Base-by-base conservation (phyloP, 2,797 vertebrate species). In the Crenuchus spilurus region DNA sequence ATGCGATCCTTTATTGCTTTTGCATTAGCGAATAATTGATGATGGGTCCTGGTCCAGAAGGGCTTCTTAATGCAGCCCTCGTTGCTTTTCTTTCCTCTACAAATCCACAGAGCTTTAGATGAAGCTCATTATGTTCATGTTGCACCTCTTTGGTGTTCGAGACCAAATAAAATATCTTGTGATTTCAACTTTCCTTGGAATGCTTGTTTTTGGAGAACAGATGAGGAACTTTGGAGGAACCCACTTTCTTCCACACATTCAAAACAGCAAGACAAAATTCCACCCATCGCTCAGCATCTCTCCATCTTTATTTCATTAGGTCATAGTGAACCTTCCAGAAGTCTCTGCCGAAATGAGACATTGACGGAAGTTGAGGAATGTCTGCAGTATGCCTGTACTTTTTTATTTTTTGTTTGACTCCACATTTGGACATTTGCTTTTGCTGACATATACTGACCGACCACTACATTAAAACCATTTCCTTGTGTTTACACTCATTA, bases 1-100 rank as follows among this genome's bases (percentile, higher is more conserved):
- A 22, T 10, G 55, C 57, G 52, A 22, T 51, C 28, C 26, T 54
- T 73, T 78, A 54, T 79, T 74, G 60, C 80, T 65, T 58, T 46
- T 28, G 66, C 75, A 22, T 78, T 76, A 73, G 82, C 79, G 74
- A 33, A 74, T 72, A 55, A 78, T 78, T 81, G 74, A 63, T 76
- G 55, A 35, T n/a, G 5, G 14, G 16, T 28, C 24, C 13, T 24
- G 16, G 41, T 5, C 2, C 1, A 58, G 22, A 62, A 66, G 30
- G 28, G 31, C 63, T 28, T 49, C 42, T 49, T 26, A 44, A 57
- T 37, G 18, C 49, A 48, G 26, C 3, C 33, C 70, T 76, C 18
- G 41, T 28, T 55, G 42, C 39, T 51, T 61, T 31, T 20, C 1
- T 26, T 39, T 71, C 48, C 28, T 11, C 14, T 14, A 2, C 1